Evolutionary conservation across 1,140 invertebrate species (phyloP).

Genomic region (Eulimnadia texana): DNA sequence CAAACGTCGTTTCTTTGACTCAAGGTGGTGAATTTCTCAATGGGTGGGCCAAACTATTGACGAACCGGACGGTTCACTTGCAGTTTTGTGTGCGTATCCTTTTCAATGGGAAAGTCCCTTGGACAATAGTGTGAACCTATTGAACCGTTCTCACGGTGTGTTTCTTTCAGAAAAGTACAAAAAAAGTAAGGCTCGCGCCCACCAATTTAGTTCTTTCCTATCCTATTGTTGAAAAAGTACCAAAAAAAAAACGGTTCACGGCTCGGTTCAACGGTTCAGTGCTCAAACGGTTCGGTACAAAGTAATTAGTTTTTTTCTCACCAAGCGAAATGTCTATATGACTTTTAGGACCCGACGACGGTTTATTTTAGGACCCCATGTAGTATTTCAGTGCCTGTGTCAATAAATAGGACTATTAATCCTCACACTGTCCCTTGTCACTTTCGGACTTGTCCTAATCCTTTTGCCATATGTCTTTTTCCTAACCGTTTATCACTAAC

Average conservation of each 20-base stretch:
- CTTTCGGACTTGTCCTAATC: no score
- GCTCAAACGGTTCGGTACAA: no score
- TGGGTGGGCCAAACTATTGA: not conserved
- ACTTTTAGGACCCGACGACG: no score
- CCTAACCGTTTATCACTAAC: not conserved
- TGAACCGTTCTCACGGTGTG: no score
- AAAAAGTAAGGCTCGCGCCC: not conserved
- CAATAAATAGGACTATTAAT: not conserved
- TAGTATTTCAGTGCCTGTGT: not conserved
- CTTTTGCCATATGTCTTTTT: not conserved
- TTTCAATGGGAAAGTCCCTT: not conserved
- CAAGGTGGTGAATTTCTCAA: not conserved
- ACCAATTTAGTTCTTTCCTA: not conserved
- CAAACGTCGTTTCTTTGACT: no score
- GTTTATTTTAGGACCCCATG: no score
- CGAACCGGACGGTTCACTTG: not conserved
- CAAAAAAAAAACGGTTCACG: no score
- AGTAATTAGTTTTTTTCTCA: no score
- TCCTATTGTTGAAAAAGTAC: no score
- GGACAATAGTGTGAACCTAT: no score
- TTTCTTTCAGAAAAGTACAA: not conserved
- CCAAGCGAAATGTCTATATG: no score
- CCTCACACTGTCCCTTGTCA: not conserved
- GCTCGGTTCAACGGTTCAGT: no score
- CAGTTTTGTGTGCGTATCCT: not conserved